Percentiles rank a stretch among this genome's conserved stretches.
Evolutionary conservation across 2,888 invertebrate species (phyloP).

Genomic region (Pseudeuparius sepicola): DNA sequence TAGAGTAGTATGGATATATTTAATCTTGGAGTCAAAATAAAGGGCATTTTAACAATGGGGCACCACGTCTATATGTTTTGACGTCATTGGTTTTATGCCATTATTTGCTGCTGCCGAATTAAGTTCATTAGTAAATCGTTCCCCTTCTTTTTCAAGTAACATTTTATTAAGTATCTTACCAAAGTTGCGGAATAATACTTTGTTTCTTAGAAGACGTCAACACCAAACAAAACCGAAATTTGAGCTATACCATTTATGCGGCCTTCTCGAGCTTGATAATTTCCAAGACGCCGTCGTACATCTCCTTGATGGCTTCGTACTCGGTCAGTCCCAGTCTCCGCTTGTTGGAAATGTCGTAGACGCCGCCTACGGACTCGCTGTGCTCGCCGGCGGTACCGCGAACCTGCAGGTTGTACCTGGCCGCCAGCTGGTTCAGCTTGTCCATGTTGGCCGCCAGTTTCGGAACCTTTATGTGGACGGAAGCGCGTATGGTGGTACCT

Average conservation of each 20-base stretch:
- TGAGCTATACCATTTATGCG: constrained; percentile 8
- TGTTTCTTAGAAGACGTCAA: too few species aligned
- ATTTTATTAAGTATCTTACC: too few species aligned
- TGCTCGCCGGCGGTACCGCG: constrained; percentile 53
- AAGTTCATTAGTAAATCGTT: too few species aligned
- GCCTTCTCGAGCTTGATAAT: constrained; percentile 46
- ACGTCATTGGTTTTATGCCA: too few species aligned
- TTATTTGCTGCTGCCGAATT: too few species aligned
- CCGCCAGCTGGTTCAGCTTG: constrained; percentile 49
- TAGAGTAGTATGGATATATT: too few species aligned
- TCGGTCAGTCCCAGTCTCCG: constrained; percentile 57
- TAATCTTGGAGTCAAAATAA: too few species aligned
- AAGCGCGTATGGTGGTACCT: constrained; percentile 60
- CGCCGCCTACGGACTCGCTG: constrained; percentile 48
- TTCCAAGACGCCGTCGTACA: constrained; percentile 52
- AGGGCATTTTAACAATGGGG: too few species aligned
- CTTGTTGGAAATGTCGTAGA: constrained; percentile 58
- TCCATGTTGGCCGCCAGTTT: constrained; percentile 43
- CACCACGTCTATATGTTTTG: too few species aligned
- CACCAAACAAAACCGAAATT: too few species aligned
- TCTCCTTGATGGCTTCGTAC: constrained; percentile 50
- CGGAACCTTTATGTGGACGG: constrained; percentile 59
- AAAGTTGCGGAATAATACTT: too few species aligned
- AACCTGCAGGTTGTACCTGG: constrained; percentile 48
- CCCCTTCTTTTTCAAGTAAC: too few species aligned